Evolutionary conservation across 2,113 vertebrate genomes (phyloP), one percentile per base, ranked within the genome.

Genomic region (Dromas ardeola): DNA sequence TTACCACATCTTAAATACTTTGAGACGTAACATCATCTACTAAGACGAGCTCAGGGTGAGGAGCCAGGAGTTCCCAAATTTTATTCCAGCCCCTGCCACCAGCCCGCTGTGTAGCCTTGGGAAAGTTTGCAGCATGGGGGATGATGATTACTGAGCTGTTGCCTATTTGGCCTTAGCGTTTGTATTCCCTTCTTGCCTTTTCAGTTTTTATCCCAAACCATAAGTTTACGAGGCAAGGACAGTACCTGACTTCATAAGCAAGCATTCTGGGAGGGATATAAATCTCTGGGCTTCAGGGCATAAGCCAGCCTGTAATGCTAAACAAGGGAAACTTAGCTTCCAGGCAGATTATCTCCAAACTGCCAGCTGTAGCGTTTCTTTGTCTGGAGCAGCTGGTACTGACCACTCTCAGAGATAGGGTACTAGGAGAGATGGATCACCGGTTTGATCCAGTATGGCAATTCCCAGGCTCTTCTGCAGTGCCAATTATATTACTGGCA

Each of bases 351-450:
- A 95, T 96, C 93, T 95, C 87, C 79, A 63, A 95, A 88, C 49
- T 71, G 84, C 93, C 94, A 96, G 91, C 94, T 94, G 91, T 77
- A 96, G 71, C 7, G 4, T 92, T 95, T 88, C 94, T 96, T 97
- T 96, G 95, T 97, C 81, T 92, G 87, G 43, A 91, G 97, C 96
- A 97, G 91, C 96, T 97, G 95, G 93, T 94, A 96, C 87, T 96
- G 95, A 91, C 94, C 93, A 94, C 90, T 97, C 59, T 93, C 71
- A 71, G 85, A 97, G 84, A 90, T 20, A 81, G 78, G 18, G 29
- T 91, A 52, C 45, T 77, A 40, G 91, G 79, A 73, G 90, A 97
- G 97, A 97, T 94, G 76, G 87, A 97, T 97, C 89, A 81, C 85
- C 88, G 78, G 84, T 86, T 85, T 96, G 93, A 97, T 96, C 95